Conservation (phyloP, 2,797 vertebrate species). For the Pyrocephalus nanus region DNA sequence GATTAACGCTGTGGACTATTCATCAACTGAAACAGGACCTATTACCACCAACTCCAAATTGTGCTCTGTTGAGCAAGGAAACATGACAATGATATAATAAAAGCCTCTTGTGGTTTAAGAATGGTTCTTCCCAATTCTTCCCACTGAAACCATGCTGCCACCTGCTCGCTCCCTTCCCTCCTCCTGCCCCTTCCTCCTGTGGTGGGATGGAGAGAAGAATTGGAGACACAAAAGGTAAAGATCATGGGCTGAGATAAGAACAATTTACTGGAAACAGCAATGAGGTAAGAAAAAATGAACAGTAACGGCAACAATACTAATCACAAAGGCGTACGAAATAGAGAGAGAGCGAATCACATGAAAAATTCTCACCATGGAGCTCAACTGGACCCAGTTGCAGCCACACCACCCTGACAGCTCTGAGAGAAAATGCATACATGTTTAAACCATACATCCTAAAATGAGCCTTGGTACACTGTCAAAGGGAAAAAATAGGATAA, state of each 20-base stretch:
- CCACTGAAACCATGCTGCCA: not conserved
- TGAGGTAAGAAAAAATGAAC: not conserved
- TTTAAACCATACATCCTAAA: not conserved
- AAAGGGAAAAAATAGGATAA: not conserved
- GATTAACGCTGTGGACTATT: not conserved
- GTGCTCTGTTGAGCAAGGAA: not conserved
- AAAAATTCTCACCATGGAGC: not conserved
- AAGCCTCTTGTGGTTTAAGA: not conserved
- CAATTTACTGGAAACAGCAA: not conserved
- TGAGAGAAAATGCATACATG: not conserved
- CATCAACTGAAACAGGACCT: not conserved
- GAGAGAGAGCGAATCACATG: too few species aligned
- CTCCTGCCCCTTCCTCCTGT: not conserved
- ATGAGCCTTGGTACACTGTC: not conserved
- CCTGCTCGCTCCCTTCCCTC: not conserved
- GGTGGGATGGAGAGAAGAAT: not conserved
- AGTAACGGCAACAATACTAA: not conserved
- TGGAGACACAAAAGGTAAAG: not conserved
- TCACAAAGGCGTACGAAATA: not conserved
- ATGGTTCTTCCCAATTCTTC: not conserved
- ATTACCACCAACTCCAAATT: not conserved
- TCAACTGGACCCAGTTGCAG: not conserved
- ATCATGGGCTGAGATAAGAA: not conserved
- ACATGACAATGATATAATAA: not conserved
- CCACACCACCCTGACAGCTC: too few species aligned